A percentile compares a stretch with the other conserved stretches of the same genome.
phyloP scores from a whole-genome alignment of 2,797 vertebrate species.

The Peromyscus nudipes region DNA sequence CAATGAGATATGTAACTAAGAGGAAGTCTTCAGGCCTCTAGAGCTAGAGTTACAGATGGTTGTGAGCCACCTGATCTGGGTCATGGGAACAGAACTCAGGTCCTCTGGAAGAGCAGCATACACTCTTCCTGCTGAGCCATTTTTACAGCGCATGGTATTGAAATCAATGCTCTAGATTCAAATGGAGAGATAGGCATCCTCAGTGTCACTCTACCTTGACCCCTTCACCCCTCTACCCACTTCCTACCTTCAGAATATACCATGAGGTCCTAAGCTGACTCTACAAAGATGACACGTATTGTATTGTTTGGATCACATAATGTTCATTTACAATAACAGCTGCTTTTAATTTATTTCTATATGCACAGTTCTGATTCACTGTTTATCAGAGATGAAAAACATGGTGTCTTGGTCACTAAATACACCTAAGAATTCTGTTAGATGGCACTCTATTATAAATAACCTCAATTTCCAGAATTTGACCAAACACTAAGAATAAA shows the following conservation, averaged over 20 bases:
- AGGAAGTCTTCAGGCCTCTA: neutral
- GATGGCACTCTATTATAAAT: neutral
- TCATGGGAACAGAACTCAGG: no score
- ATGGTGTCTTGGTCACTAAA: neutral
- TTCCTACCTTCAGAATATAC: neutral
- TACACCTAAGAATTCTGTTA: neutral
- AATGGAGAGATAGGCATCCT: neutral
- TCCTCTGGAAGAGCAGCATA: neutral
- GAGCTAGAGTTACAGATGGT: neutral
- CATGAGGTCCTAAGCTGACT: neutral
- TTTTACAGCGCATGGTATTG: neutral
- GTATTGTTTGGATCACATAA: neutral
- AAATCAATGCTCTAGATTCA: neutral
- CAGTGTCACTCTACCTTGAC: neutral
- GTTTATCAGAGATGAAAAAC: constrained; percentile 2
- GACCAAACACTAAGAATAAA: constrained; percentile 45
- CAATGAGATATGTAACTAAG: neutral
- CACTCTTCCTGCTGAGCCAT: neutral
- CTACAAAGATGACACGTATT: neutral
- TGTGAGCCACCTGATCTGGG: neutral
- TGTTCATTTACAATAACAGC: neutral
- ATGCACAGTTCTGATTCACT: neutral
- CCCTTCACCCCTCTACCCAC: neutral
- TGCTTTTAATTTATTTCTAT: neutral
- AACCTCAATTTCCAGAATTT: neutral